A percentile compares a stretch with the other conserved stretches of the same genome.
These are phyloP conservation scores for Chrysocyon brachyurus DNA, from an alignment of 2,797 vertebrate species.

Conservation along the genomic window DNA sequence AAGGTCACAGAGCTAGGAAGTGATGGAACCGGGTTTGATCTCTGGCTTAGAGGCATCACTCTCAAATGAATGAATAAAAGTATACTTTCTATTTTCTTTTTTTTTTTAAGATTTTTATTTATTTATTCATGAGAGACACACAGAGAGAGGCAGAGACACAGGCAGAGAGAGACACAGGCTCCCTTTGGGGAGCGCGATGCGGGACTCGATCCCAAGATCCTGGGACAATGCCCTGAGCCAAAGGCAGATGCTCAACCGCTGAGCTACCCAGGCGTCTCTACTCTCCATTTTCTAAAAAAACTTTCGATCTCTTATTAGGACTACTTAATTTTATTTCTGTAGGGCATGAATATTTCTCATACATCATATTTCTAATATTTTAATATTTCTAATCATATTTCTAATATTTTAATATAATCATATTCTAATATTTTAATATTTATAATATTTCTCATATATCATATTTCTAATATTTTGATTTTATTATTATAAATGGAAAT, in stretches of 20 bases:
- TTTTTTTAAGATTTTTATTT: too few species aligned
- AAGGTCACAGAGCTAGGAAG: neutral
- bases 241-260: too few species aligned
- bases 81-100: neutral
- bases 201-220: too few species aligned
- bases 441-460: neutral
- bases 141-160: too few species aligned
- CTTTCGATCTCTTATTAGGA: neutral
- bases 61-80: neutral
- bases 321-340: neutral
- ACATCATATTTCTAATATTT: neutral
- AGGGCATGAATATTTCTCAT: neutral
- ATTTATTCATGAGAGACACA: too few species aligned
- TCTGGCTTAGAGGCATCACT: neutral
- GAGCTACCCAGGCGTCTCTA: neutral
- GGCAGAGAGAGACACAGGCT: too few species aligned
- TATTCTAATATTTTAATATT: too few species aligned
- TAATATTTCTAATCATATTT: too few species aligned
- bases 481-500: neutral
- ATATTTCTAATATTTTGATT: neutral
- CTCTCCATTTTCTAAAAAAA: neutral
- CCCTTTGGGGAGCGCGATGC: too few species aligned
- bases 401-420: too few species aligned
- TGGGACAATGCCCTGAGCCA: too few species aligned
- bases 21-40: neutral